Conservation (phyloP, 2,113 vertebrate species). For the Plotosus lineatus region DNA sequence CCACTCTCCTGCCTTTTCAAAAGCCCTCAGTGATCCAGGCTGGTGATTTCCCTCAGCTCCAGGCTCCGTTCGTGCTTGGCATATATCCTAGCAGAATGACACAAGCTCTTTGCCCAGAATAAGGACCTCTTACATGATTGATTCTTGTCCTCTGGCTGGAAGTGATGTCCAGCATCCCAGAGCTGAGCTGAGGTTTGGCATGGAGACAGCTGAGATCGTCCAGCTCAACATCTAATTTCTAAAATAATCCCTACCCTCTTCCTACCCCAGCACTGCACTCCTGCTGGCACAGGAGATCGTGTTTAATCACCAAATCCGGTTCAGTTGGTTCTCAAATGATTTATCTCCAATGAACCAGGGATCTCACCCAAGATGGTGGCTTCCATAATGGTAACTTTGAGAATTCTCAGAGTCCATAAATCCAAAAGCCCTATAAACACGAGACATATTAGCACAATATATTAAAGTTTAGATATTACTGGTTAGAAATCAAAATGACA, state of each 20-base stretch:
- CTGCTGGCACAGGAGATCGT: background rate
- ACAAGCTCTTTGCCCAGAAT: background rate
- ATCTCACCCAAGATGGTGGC: background rate
- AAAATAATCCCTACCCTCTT: background rate
- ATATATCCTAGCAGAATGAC: conserved; percentile 28
- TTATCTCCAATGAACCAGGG: background rate
- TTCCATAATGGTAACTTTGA: background rate
- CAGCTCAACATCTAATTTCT: conserved; percentile 7
- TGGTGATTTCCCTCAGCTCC: conserved; percentile 17
- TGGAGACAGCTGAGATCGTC: background rate
- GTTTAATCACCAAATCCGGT: background rate
- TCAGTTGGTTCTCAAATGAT: background rate
- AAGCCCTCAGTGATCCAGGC: conserved; percentile 9
- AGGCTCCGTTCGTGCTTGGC: conserved; percentile 11
- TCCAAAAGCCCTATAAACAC: too few relatives aligned
- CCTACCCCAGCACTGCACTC: too few relatives aligned
- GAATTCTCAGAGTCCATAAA: too few relatives aligned
- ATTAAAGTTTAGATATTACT: too few relatives aligned
- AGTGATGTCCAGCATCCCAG: background rate
- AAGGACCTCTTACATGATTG: conserved; percentile 21
- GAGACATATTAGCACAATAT: too few relatives aligned
- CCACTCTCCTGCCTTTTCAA: background rate
- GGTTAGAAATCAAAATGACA: too few relatives aligned
- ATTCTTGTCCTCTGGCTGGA: conserved; percentile 31
- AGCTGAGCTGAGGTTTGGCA: conserved; percentile 27